Conservation (phyloP, 2,797 vertebrate genomes). For the Pseudochaenichthys georgianus region DNA sequence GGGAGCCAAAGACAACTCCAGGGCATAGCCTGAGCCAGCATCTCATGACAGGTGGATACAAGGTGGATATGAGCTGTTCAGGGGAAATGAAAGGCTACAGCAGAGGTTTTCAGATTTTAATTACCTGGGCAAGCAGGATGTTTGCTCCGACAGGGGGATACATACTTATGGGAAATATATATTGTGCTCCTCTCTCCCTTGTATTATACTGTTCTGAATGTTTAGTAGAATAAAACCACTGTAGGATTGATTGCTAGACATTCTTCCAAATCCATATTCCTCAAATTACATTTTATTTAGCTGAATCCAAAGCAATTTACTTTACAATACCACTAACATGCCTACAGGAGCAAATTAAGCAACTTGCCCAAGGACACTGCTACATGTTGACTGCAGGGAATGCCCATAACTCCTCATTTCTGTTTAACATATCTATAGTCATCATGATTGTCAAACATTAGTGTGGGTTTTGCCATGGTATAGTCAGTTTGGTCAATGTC, state of each 20-base stretch:
- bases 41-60: slow-evolving; percentile 62
- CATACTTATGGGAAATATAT: background rate
- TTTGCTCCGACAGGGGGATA: background rate
- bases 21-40: slow-evolving; percentile 22
- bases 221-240: background rate
- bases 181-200: background rate
- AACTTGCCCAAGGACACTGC: too few species aligned
- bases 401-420: too few species aligned
- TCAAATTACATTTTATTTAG: too few species aligned
- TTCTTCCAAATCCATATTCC: background rate
- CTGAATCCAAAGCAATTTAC: too few species aligned
- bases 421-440: background rate
- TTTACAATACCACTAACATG: too few species aligned
- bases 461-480: too few species aligned
- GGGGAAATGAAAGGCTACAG: slow-evolving; percentile 25
- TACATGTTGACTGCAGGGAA: too few species aligned
- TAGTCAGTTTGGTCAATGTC: too few species aligned
- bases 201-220: background rate
- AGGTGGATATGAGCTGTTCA: slow-evolving; percentile 44
- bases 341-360: too few species aligned
- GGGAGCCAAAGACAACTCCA: slow-evolving; percentile 38
- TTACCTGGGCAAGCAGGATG: slow-evolving; percentile 21
- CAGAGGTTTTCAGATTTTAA: slow-evolving; percentile 30
- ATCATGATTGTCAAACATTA: background rate
- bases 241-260: background rate